Evolutionary conservation across 2,113 vertebrate genomes (phyloP), one percentile per base, ranked within the genome.

Genomic region (Galeopterus variegatus): DNA sequence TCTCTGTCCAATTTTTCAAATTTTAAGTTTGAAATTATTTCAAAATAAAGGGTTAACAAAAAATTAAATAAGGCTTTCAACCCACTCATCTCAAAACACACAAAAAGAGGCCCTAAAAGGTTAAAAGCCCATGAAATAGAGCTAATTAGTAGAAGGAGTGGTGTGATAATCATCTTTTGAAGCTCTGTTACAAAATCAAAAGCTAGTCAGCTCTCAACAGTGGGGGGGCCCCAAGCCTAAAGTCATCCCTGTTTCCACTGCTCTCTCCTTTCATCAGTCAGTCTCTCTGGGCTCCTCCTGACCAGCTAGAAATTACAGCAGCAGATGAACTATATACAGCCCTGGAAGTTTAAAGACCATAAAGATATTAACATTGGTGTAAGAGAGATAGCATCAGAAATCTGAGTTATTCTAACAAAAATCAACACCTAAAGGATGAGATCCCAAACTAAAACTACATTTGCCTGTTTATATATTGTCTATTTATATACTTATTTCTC

Each of bases 1-100:
- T 90, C 48, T 90, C 67, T 56, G 48, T 45, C 62, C 48, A 41
- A 56, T 41, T 79, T 75, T 80, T 79, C 17, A n/a, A 54, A 70
- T 50, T 56, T 52, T 86, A 54, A 70, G 67, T 86, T 70, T 86
- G 62, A 81, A 81, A 81, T 70, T 70, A 81, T 67, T 90, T 90
- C 62, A 90, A 80, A 90, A 56, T 56, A 56, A 81, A 90, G 69
- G 6, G 8, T 69, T 58, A 56, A 81, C 62, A 81, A 58, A 91
- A 91, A 70, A 45, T 12, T 24, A 64, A 83, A 83, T 18, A 23
- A 81, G 58, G 45, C 72, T 67, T 60, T 72, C 77, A 91, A 60
- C 28, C 52, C 28, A 45, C 15, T 72, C 52, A 48, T 56, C 60
- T 33, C 45, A 60, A 58, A 33, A 48, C 8, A 60, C 33, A 48